A percentile compares a stretch with the other conserved stretches of the same genome.
These are phyloP conservation scores for Leptopilina syphax DNA, from an alignment of 2,888 invertebrate genomes.

Conservation along the genomic window DNA sequence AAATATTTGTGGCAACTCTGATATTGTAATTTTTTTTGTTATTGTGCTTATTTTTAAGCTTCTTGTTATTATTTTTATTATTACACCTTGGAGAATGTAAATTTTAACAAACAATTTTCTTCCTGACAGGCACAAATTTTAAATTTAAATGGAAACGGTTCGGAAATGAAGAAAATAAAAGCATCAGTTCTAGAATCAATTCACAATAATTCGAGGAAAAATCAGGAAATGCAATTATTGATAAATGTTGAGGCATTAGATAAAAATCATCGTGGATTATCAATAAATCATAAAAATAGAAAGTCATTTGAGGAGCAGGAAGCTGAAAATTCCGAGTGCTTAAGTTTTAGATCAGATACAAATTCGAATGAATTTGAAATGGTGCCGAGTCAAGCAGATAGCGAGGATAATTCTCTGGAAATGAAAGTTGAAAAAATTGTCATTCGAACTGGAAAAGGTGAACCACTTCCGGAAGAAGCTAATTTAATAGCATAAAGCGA, in stretches of 20 bases:
- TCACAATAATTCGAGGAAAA: conserved; percentile 20
- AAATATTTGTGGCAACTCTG: too few species aligned
- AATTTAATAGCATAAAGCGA: conserved; percentile 52
- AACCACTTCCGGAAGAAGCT: conserved; percentile 61
- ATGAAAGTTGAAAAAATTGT: conserved; percentile 63
- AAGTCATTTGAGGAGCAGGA: conserved; percentile 48
- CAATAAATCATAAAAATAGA: background rate
- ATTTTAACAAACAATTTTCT: background rate
- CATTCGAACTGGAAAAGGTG: conserved; percentile 56
- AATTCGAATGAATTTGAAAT: conserved; percentile 69
- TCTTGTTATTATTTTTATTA: background rate
- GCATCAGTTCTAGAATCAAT: conserved; percentile 20
- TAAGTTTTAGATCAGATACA: conserved; percentile 57
- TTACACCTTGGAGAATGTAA: background rate
- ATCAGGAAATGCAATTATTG: conserved; percentile 23
- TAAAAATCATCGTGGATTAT: conserved; percentile 6
- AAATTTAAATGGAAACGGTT: background rate
- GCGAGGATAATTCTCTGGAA: conserved; percentile 65
- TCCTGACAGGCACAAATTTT: conserved; percentile 1
- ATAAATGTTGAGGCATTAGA: conserved; percentile 15
- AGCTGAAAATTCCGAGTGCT: conserved; percentile 58
- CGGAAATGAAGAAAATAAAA: conserved; percentile 7
- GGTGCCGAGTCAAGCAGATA: conserved; percentile 62
- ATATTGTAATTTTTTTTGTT: background rate
- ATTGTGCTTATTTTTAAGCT: background rate